These are phyloP conservation scores for Herpetotheres cachinnans DNA, from an alignment of 2,113 vertebrate genomes.

Conservation along the genomic window DNA sequence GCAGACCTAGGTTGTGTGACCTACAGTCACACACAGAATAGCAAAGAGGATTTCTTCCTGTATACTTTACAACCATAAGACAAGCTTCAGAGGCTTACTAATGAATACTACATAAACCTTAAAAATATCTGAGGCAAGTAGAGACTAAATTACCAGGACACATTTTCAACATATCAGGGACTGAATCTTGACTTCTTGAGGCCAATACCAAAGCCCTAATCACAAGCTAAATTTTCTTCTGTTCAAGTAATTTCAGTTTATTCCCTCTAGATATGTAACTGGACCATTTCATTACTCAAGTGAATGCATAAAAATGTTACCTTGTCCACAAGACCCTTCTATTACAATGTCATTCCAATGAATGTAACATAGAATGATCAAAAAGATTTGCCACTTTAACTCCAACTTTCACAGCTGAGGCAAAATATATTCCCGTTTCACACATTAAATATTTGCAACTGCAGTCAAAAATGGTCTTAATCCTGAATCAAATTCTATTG, in stretches of 20 bases:
- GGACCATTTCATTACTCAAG: neutral
- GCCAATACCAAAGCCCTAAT: neutral
- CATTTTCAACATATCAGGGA: neutral
- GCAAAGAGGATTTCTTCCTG: neutral
- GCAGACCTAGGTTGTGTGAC: neutral
- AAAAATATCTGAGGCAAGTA: neutral
- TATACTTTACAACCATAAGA: neutral
- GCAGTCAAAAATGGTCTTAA: neutral
- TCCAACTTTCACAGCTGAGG: neutral
- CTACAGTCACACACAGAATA: neutral
- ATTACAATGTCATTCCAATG: neutral
- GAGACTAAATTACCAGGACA: neutral
- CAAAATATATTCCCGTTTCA: neutral
- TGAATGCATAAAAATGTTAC: neutral
- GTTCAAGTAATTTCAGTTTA: neutral
- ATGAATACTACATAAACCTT: neutral
- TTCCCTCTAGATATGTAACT: neutral
- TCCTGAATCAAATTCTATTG: neutral
- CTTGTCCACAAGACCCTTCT: neutral
- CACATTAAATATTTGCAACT: neutral
- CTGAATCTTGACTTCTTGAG: neutral
- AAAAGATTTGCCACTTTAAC: neutral
- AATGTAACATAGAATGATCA: neutral
- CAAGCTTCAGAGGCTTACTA: neutral
- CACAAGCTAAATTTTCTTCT: neutral